A percentile compares a stretch with the other conserved stretches of the same genome.
These are phyloP conservation scores for Chaunax sp. DNA, from an alignment of 2,797 vertebrate species.

Conservation along the genomic window DNA sequence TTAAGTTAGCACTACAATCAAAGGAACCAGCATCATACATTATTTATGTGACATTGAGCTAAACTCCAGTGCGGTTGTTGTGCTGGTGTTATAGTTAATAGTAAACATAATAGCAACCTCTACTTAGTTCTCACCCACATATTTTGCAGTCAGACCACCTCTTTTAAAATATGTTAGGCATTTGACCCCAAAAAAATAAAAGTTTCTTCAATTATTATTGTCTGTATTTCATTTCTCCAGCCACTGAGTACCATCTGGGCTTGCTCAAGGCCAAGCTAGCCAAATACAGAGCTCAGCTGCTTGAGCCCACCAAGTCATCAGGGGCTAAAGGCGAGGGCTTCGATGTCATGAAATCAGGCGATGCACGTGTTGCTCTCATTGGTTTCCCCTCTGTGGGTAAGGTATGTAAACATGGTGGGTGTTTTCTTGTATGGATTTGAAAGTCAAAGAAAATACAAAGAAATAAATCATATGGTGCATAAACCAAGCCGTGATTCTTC, in stretches of 20 bases:
- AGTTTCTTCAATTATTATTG: background rate
- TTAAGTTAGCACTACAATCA: background rate
- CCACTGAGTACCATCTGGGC: slow-evolving; percentile 97
- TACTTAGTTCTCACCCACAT: background rate
- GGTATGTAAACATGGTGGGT: slow-evolving; percentile 83
- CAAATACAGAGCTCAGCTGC: slow-evolving; percentile 95
- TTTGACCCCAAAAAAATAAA: background rate
- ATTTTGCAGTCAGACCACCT: background rate
- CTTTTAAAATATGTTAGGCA: background rate
- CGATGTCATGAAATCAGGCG: slow-evolving; percentile 99
- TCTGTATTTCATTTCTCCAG: slow-evolving; percentile 68
- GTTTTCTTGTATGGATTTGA: background rate
- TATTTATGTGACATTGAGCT: background rate
- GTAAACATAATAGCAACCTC: background rate
- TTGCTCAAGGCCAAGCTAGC: slow-evolving; percentile 97
- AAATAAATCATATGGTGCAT: background rate
- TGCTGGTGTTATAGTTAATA: background rate
- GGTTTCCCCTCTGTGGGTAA: slow-evolving; percentile 99
- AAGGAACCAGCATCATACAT: background rate
- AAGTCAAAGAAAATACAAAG: background rate
- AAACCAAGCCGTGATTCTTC: background rate
- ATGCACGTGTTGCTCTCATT: slow-evolving; percentile 95
- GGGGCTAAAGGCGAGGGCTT: slow-evolving; percentile 97
- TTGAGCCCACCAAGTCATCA: slow-evolving; percentile 94
- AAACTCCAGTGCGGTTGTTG: background rate